phyloP scores from a whole-genome alignment of 2,888 invertebrate genomes.

The Choreutis nemorana region DNA sequence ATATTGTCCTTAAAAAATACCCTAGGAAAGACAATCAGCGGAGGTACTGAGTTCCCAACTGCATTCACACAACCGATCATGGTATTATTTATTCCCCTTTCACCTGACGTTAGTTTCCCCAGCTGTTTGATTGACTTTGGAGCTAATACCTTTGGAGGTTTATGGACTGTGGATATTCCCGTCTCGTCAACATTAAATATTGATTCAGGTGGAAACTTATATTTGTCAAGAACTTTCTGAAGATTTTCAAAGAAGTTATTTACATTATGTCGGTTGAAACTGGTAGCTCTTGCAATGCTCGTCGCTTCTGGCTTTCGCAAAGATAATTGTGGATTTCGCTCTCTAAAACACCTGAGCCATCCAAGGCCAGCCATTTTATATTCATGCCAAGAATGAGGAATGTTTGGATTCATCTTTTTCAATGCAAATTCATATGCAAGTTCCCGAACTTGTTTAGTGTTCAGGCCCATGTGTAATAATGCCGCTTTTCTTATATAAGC shows the following conservation, averaged over 20 bases:
- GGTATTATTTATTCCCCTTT: slow-evolving; percentile 6
- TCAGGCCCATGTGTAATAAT: slow-evolving; percentile 1
- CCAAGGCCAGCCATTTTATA: slow-evolving; percentile 7
- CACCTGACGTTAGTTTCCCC: too few relatives aligned
- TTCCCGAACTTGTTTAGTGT: slow-evolving; percentile 1
- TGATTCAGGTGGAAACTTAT: slow-evolving; percentile 10
- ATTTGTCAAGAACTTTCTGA: slow-evolving; percentile 13
- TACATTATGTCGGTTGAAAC: slow-evolving; percentile 16
- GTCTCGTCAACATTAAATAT: slow-evolving; percentile 21
- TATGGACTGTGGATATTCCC: slow-evolving; percentile 18
- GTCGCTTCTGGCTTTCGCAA: slow-evolving; percentile 18
- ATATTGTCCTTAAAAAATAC: slow-evolving; percentile 12
- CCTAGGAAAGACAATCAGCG: slow-evolving; percentile 12
- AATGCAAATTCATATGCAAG: slow-evolving; percentile 8
- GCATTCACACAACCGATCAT: slow-evolving; percentile 9
- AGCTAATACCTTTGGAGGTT: slow-evolving; percentile 18
- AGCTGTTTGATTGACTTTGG: too few relatives aligned
- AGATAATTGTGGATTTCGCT: slow-evolving; percentile 12
- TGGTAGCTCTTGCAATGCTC: slow-evolving; percentile 15
- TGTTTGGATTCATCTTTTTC: slow-evolving; percentile 12
- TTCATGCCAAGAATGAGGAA: slow-evolving; percentile 11
- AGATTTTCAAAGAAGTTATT: slow-evolving; percentile 14
- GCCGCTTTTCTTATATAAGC: slow-evolving; percentile 6
- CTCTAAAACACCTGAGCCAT: slow-evolving; percentile 1
- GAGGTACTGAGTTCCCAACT: slow-evolving; percentile 12